Base-by-base conservation (phyloP, 2,888 invertebrate species). In the Plagiodera versicolora region DNA sequence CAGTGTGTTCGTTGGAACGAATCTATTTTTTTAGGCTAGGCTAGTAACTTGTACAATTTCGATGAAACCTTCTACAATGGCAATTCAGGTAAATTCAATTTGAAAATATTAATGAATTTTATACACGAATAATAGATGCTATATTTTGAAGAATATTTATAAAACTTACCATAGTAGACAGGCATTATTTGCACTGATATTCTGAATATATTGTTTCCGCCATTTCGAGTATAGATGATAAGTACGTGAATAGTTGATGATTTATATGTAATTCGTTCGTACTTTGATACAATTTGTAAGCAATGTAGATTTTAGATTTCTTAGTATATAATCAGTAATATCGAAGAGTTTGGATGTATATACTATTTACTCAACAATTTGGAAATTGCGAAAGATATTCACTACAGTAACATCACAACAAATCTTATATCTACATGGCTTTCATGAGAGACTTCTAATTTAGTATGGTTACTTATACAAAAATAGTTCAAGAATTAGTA, bases 41-140 rank as follows among this genome's bases (percentile, higher is more conserved):
- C 39, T 39, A 39, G 39, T 39, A 39, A 39, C 39, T 39, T 39
- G 39, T 39, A 39, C 39, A 39, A 39, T 39, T 39, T 39, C 39
- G 14, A 39, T 39, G 39, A 14, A 39, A 39, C 14, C 39, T 39
- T 2, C 39, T 39, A 14, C n/a, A 39, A 39, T 39, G 14, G 39
- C n/a, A 14, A 39, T 39, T 39, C 39, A 39, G 39, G 39, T 39
- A 39, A n/a, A 39, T 14, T 14, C n/a, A 39, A 3, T 39, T 39
- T n/a, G 14, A 39, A 39, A 39, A 10, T 4, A 39, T 14, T 39
- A 39, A 14, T 39, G 14, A 39, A 4, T 39, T 39, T 39, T 39
- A 39, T 39, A 39, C 39, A 10, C 14, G 14, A 39, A 39, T 39
- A 14, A 39, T 14, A 39, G 14, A 39, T 39, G 39, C 39, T 39